Base-by-base conservation (phyloP, 2,113 vertebrate species). In the Syngnathus floridae region DNA sequence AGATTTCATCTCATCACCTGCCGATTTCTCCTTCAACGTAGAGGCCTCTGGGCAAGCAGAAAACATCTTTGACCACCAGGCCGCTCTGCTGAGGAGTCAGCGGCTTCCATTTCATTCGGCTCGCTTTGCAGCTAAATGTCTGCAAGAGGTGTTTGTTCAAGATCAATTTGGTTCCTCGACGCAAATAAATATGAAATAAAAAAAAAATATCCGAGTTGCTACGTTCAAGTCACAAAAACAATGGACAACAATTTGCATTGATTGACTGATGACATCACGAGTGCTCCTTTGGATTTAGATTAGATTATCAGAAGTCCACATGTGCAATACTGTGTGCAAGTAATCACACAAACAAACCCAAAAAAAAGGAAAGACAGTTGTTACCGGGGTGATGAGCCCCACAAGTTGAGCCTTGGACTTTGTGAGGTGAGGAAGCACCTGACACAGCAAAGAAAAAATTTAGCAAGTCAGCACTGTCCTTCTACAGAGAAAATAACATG, bases 61-160 rank as follows among this genome's bases (percentile, higher is more conserved):
- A 21, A 40, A 88, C 79, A 1, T 89, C 88, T 77, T 79, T 88
- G 48, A 89, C 88, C 67, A 81, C 80, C 64, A 88, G 76, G 5
- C 75, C 65, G 0, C 19, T 71, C 62, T 36, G 81, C 37, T 69
- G 70, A 0, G 19, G 77, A 17, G 7, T 48, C 54, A n/a, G 5
- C 9, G 68, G 74, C 69, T 66, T 87, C 88, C 88, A 89, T 56
- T 62, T 84, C 1, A 85, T 22, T 49, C 31, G 26, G 4, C 5
- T 11, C 0, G 5, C 21, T 74, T 59, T 81, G 38, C 12, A 1
- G 10, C 21, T 41, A 14, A n/a, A 35, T 0, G 12, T 22, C 82
- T 81, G 66, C 9, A 66, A 68, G 40, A 54, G n/a, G 37, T 1
- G 69, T 7, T 4, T 31, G 26, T 31, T 11, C 19, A 48, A 62